Evolutionary conservation across 1,140 invertebrate species (phyloP), one percentile per base, ranked within the genome.

Genomic region (Dufourea novaeangliae): DNA sequence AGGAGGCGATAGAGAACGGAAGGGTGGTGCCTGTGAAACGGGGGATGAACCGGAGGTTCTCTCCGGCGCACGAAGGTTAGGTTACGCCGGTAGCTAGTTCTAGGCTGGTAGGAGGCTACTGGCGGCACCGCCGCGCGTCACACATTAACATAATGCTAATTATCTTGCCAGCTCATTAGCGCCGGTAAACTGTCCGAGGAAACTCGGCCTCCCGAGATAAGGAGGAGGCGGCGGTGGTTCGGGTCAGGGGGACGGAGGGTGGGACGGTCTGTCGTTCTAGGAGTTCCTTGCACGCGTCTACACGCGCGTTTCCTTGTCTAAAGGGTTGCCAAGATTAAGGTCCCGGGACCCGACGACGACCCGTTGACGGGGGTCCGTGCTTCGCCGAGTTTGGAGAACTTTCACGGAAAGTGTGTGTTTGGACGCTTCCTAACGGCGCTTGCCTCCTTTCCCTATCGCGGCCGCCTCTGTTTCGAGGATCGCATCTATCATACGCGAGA

Each of bases 101-200:
- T 86, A 86, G 70, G 73, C 67, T 46, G 32, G 52, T 12, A 46
- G 83, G 79, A 79, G 86, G 83, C 77, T 44, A 83, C 50, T 50
- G 54, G 12, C 68, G 79, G 54, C 64, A 80, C 62, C 56, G 37
- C 73, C 61, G 62, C 88, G 89, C 89, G 89, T 91, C 89, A 90
- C 89, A 87, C 90, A 91, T 91, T 92, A 92, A 92, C 92, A 92
- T 92, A 92, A 92, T 92, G 91, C 89, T 92, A 92, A 92, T 92
- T 92, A 92, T 92, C 91, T 90, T 92, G 88, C 91, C 86, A 91
- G 91, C 92, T 93, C 91, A 92, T 93, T 93, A 93, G 91, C 90
- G 87, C 88, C 81, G 84, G 89, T 88, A 92, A 93, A 91, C 91
- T 93, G 92, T 92, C 91, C 91, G 85, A 92, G 90, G 88, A 91